These are phyloP conservation scores for Python bivittatus DNA, from an alignment of 2,113 vertebrate genomes.

Conservation along the genomic window DNA sequence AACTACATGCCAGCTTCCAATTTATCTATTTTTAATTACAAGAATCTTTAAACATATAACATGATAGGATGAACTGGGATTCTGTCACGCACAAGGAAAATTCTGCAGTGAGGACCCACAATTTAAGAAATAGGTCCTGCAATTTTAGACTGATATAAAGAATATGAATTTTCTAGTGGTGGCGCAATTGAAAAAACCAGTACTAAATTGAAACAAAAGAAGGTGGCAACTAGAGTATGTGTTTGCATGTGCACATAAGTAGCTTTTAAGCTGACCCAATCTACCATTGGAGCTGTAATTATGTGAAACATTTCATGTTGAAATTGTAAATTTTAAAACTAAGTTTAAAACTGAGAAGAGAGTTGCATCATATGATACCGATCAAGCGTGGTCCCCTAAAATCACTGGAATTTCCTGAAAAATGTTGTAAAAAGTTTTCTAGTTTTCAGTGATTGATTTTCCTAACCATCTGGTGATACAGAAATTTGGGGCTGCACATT, in stretches of 20 bases:
- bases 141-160: background rate
- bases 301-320: background rate
- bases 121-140: background rate
- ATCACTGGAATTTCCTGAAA: rapidly evolving
- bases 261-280: background rate
- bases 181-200: background rate
- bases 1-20: background rate
- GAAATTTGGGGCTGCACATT: background rate
- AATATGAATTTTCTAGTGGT: background rate
- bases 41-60: background rate
- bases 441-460: rapidly evolving
- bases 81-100: background rate
- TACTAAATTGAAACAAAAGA: background rate
- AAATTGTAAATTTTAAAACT: too few species aligned
- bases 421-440: background rate
- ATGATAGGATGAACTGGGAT: background rate
- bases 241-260: background rate
- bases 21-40: background rate
- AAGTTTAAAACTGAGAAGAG: background rate
- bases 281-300: background rate
- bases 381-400: background rate
- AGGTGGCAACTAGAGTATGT: background rate
- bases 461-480: constrained; percentile 19
- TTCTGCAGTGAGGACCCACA: background rate
- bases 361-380: background rate